phyloP scores from a whole-genome alignment of 1,140 invertebrate species.

The Tigriopus japonicus region DNA sequence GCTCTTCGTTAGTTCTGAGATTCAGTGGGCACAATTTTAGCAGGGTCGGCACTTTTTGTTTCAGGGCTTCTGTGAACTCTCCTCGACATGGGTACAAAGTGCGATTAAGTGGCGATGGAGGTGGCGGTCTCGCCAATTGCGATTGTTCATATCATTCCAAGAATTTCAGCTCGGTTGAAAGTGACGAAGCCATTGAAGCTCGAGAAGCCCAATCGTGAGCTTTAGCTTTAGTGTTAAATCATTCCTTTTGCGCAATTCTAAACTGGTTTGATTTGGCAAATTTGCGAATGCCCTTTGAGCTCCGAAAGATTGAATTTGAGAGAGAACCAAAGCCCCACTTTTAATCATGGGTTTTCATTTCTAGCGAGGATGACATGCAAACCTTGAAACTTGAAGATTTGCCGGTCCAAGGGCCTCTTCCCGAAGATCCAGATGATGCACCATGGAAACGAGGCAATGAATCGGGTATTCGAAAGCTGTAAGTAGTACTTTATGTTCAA shows the following conservation, averaged over 20 bases:
- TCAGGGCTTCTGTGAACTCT: constrained; percentile 14
- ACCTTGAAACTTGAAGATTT: constrained; percentile 12
- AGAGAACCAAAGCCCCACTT: too few relatives aligned
- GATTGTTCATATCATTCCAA: too few relatives aligned
- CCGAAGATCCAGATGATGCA: constrained; percentile 21
- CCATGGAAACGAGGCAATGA: constrained; percentile 19
- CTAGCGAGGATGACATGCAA: too few relatives aligned
- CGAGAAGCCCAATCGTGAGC: too few relatives aligned
- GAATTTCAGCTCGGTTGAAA: too few relatives aligned
- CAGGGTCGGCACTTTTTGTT: constrained; percentile 13
- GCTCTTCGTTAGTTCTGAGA: too few relatives aligned
- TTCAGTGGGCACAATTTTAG: constrained; percentile 9
- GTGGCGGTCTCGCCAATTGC: background rate
- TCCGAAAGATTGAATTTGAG: too few relatives aligned
- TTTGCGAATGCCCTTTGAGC: too few relatives aligned
- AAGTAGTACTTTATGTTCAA: constrained; percentile 12
- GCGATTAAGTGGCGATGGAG: constrained; percentile 13
- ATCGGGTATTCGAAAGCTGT: constrained; percentile 20
- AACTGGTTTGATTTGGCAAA: too few relatives aligned
- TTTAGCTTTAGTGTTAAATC: too few relatives aligned
- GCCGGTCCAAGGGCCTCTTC: constrained; percentile 20
- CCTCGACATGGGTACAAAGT: constrained; percentile 11
- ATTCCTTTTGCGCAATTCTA: background rate
- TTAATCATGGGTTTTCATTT: too few relatives aligned
- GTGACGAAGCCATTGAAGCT: too few relatives aligned